Conservation (phyloP, 2,888 invertebrate genomes). For the Neuroscelio doddi region DNA sequence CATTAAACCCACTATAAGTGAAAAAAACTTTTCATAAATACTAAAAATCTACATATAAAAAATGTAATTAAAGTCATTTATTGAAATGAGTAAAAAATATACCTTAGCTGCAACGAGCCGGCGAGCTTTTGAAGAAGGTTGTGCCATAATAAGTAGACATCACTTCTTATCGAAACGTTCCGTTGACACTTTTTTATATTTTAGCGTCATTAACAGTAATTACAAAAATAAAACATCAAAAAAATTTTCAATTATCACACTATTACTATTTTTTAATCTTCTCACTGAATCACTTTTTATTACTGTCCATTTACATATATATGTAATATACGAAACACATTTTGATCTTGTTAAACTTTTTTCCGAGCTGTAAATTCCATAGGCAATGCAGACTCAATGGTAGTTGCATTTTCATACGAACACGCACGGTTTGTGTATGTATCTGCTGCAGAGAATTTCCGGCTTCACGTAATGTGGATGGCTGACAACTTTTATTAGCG, state of each 20-base stretch:
- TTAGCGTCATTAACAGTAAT: slow-evolving; percentile 26
- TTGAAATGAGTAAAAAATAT: slow-evolving; percentile 35
- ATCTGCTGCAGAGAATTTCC: slow-evolving; percentile 28
- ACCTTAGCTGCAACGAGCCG: slow-evolving; percentile 67
- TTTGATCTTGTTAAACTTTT: slow-evolving; percentile 14
- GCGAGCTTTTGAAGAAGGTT: slow-evolving; percentile 61
- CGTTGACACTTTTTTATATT: slow-evolving; percentile 46
- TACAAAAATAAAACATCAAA: too few species aligned
- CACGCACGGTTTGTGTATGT: slow-evolving; percentile 17
- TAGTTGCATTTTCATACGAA: too few species aligned
- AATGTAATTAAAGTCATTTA: too few species aligned
- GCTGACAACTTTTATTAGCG: background rate
- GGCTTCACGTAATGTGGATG: background rate
- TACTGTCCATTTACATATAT: too few species aligned
- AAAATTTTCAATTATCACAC: too few species aligned
- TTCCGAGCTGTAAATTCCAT: background rate
- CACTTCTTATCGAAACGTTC: slow-evolving; percentile 54
- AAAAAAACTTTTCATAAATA: too few species aligned
- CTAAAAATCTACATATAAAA: too few species aligned
- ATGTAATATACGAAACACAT: slow-evolving; percentile 22
- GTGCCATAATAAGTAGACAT: slow-evolving; percentile 71
- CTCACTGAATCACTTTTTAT: too few species aligned
- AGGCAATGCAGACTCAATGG: too few species aligned
- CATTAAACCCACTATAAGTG: too few species aligned
- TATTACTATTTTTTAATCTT: too few species aligned